phyloP scores from a whole-genome alignment of 1,140 invertebrate genomes.

The Samia ricini region DNA sequence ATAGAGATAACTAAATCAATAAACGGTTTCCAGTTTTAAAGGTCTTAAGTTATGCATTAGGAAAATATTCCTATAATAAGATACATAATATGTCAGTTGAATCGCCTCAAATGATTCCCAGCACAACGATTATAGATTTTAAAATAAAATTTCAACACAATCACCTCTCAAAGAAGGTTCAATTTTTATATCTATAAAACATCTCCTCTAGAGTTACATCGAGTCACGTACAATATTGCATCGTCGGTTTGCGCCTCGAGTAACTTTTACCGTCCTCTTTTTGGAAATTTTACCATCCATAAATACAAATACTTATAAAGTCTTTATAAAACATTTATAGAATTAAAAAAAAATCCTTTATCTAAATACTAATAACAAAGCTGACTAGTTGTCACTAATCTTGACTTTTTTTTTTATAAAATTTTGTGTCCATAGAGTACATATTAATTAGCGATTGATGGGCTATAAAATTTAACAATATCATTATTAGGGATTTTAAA shows the following conservation, averaged over 20 bases:
- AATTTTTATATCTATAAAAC: slow-evolving; percentile 1
- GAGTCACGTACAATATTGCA: slow-evolving; percentile 1
- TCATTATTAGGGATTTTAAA: too few relatives aligned
- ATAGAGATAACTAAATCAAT: too few relatives aligned
- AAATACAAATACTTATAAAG: neutral
- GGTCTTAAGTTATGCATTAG: too few relatives aligned
- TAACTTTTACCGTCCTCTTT: neutral
- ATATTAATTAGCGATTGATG: too few relatives aligned
- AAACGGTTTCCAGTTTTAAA: too few relatives aligned
- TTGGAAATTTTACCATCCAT: neutral
- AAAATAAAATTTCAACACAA: neutral
- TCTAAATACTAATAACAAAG: too few relatives aligned
- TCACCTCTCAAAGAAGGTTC: neutral
- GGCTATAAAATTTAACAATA: too few relatives aligned
- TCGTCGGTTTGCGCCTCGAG: neutral
- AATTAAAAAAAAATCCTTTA: too few relatives aligned
- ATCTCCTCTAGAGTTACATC: neutral
- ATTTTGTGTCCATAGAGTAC: too few relatives aligned
- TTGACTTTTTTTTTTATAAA: too few relatives aligned
- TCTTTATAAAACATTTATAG: neutral
- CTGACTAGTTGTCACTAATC: too few relatives aligned
- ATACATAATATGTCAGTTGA: neutral
- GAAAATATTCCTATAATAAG: neutral
- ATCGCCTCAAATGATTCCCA: neutral
- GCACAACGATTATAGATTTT: neutral